Base-by-base conservation (phyloP, 1,140 invertebrate genomes). In the Lepidurus couesii region DNA sequence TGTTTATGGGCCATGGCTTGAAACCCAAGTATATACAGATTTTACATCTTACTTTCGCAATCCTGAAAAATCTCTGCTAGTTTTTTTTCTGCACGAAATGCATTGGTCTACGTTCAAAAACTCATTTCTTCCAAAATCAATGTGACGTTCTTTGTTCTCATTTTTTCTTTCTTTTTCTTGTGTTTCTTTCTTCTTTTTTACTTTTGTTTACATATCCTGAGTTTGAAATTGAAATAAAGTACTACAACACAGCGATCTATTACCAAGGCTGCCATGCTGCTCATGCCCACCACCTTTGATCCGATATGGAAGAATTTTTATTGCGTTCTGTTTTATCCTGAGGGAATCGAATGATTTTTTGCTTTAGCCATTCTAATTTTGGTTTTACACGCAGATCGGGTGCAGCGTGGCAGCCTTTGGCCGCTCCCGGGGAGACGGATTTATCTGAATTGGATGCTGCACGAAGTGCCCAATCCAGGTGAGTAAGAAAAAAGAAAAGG, bases 161-260 rank as follows among this genome's bases (percentile, higher is more conserved):
- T 80, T 73, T 79, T 78, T 80, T 82, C 79, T 78, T 80, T 82
- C 81, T 81, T 82, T 82, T 82, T 83, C 82, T 83, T 84, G 82
- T 83, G 85, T 86, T 87, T 85, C 86, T 88, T 87, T 87, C 84
- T 86, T 84, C 87, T 85, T 87, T 87, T 89, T 89, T 34, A 34
- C 34, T 34, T 34, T 34, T 34, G 3, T 4, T 34, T 4, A 24
- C 24, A 4, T 34, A 4, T 34, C 45, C 45, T 16, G 45, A 11
- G 16, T 47, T 47, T 16, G 10, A 3, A 47, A 65, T 65, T 11
- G 53, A 65, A 34, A n/a, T n/a, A n/a, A 65, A 65, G 53, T 65
- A 65, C 13, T n/a, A 65, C 7, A 65, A 16, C 34, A 34, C 53
- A 65, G 53, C 53, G 16, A 65, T 65, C 34, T 65, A 7, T 65